Evolutionary conservation across 2,888 invertebrate species (phyloP), one percentile per base, ranked within the genome.

Genomic region (Stenoptilia bipunctidactyla): DNA sequence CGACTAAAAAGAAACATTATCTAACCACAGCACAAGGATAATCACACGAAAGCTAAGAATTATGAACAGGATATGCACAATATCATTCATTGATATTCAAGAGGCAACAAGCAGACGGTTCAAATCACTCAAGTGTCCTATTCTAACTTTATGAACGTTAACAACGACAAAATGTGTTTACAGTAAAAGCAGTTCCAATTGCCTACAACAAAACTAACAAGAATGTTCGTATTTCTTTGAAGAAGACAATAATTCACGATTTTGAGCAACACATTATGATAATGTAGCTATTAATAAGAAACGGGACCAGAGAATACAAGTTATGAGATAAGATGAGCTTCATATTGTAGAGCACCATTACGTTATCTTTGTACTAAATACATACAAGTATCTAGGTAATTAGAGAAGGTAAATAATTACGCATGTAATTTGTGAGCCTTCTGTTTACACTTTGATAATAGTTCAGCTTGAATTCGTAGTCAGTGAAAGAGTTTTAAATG

Each of bases 31-130:
- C 8, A 20, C 20, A 47, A 47, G 54, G 41, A 39, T 50, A 55
- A 56, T 54, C 56, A 55, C 52, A 56, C 57, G 60, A 63, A 61
- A 66, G 56, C 51, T 48, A 51, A 47, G 49, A 46, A 47, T 47
- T 47, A 55, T 40, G 55, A 47, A 53, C 30, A 10, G 30, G 55
- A 53, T 51, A 63, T 63, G 66, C 59, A 66, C 66, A 63, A 52
- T 37, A 43, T 43, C 41, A 38, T 46, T 46, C 47, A 66, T 68
- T 65, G 54, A 57, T 62, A 70, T 70, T 62, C 68, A 57, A 45
- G 47, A 49, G 50, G 52, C 54, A 58, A 54, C 55, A 53, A 40
- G 49, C 45, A 43, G 12, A 3, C 12, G 30, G 3, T 4, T 30
- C 9, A 9, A 30, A 30, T 30, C 30, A 30, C 30, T 30, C 10